Base-by-base conservation (phyloP, 2,888 invertebrate species). In the Lochmaea crataegi region DNA sequence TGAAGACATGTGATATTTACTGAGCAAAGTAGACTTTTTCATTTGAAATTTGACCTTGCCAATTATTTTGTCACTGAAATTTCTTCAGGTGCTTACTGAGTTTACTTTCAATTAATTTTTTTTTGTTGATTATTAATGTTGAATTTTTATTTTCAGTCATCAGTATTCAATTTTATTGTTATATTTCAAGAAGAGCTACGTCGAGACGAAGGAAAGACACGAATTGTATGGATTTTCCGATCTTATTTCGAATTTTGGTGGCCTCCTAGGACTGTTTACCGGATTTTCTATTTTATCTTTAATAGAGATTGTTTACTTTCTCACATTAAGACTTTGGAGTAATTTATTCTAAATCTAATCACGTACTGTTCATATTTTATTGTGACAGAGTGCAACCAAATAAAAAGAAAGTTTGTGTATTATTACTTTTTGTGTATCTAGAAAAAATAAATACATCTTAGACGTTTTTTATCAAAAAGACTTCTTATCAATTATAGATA, bases 231-330 rank as follows among this genome's bases (percentile, higher is more conserved):
- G 81, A 14, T 78, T 80, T 16, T 80, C 79, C 16, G 82, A 83
- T 58, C 80, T 83, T 22, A 69, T 83, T 60, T 79, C 82, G 1
- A 83, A 82, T 72, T 81, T 82, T 72, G 83, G 82, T 14, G 83
- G 83, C 12, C 75, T 83, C 0, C 69, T 83, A n/a, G 83, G 83
- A 65, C 74, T 83, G 12, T 83, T 82, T 64, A 81, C 82, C 4
- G 81, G 82, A 63, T 81, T 81, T 65, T 80, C 81, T 11, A 72
- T 81, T 41, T 65, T 82, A 45, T 81, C 81, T 2, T 75, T 80
- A 61, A 75, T 80, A 22, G 82, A 82, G 72, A 72, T 81, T 16
- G 72, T 81, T 14, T 82, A 82, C 72, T 82, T 79, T 75, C 51
- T 79, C 1, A 73, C 80, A 4, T 58, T 82, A 38, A 76, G 82